Conservation (phyloP, 2,113 vertebrate species). For the Brienomyrus longianalis region DNA sequence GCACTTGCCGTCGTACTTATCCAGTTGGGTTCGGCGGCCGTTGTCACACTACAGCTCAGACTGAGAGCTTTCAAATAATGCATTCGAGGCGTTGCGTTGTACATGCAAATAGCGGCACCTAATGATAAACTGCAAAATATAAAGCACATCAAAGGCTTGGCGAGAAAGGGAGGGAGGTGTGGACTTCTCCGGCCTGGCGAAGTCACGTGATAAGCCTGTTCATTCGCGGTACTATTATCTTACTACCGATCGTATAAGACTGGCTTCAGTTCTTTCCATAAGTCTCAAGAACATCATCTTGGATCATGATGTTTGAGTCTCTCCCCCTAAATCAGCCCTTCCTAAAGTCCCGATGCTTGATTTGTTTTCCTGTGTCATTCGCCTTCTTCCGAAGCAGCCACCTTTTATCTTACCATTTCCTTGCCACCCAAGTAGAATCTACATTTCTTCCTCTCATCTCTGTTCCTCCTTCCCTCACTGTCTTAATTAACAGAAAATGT, state of each 20-base stretch:
- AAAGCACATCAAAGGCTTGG: background rate
- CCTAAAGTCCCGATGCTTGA: background rate
- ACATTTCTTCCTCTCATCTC: background rate
- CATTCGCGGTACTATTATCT: background rate
- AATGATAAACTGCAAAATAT: background rate
- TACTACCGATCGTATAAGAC: background rate
- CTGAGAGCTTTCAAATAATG: conserved; percentile 9
- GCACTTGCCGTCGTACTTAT: background rate
- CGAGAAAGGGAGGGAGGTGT: background rate
- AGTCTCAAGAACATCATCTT: background rate
- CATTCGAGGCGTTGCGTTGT: background rate
- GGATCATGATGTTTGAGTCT: background rate
- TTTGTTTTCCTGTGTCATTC: background rate
- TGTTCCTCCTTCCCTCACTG: background rate
- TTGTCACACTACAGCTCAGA: background rate
- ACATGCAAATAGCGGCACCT: background rate
- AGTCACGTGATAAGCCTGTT: background rate
- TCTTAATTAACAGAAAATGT: background rate
- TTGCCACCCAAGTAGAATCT: background rate
- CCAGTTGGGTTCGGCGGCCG: background rate
- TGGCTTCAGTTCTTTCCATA: background rate
- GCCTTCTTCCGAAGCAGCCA: background rate
- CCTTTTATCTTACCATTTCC: background rate
- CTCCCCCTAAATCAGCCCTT: background rate
- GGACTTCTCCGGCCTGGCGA: background rate